Conservation (phyloP, 2,113 vertebrate genomes). For the Xiphorhynchus elegans region DNA sequence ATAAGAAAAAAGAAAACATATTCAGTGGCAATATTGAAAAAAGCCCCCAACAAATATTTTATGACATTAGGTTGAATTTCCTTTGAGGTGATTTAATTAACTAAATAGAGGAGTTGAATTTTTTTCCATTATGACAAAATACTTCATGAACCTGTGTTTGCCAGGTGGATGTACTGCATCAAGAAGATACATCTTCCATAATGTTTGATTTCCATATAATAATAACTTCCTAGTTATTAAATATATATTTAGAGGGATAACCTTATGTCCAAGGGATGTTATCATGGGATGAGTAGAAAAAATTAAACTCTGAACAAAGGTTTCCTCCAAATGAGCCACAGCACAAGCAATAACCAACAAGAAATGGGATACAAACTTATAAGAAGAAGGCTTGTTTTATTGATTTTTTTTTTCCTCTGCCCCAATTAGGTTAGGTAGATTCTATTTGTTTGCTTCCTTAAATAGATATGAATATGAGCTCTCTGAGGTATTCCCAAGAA, state of each 20-base stretch:
- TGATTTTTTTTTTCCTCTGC: conserved; percentile 59
- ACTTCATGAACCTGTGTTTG: not conserved
- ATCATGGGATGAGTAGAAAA: conserved; percentile 37
- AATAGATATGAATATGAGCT: conserved; percentile 67
- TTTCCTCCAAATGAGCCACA: conserved; percentile 18
- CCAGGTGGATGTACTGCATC: not conserved
- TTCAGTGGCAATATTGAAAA: not conserved
- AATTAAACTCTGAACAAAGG: conserved; percentile 44
- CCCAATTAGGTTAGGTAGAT: conserved; percentile 62
- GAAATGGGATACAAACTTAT: not conserved
- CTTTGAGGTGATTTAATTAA: not conserved
- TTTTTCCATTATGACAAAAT: not conserved
- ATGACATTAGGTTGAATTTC: not conserved
- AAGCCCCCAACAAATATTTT: accelerated
- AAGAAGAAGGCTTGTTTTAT: conserved; percentile 57
- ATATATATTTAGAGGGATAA: not conserved
- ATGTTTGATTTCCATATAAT: not conserved
- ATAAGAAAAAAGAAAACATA: not conserved
- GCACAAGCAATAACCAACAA: conserved; percentile 38
- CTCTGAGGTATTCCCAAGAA: conserved; percentile 63
- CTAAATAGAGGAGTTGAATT: not conserved
- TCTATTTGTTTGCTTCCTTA: conserved; percentile 57
- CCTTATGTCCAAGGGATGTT: not conserved
- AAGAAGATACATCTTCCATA: not conserved
- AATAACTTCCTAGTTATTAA: not conserved